A percentile compares a stretch with the other conserved stretches of the same genome.
Evolutionary conservation across 1,140 invertebrate species (phyloP).

Genomic region (Aculops lycopersici): DNA sequence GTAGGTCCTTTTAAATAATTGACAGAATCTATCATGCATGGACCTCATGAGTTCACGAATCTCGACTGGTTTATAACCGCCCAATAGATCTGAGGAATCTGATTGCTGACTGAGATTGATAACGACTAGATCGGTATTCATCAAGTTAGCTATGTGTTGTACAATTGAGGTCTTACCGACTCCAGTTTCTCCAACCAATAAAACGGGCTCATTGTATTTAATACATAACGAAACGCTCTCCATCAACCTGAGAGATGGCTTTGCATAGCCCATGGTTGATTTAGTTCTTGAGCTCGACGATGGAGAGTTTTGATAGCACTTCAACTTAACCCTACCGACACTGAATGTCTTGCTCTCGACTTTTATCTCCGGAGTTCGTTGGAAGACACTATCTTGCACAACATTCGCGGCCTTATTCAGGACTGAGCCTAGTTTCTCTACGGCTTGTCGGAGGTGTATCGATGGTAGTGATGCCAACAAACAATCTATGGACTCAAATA

Average conservation of each 20-base stretch:
- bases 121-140: constrained; percentile 41
- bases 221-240: constrained; percentile 57
- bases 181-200: constrained; percentile 89
- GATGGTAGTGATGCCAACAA: constrained; percentile 42
- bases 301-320: constrained; percentile 3
- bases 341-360: constrained; percentile 18
- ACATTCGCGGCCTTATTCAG: constrained; percentile 40
- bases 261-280: constrained; percentile 16
- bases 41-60: constrained; percentile 46
- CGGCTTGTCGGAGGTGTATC: constrained; percentile 23
- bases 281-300: not conserved
- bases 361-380: constrained; percentile 39
- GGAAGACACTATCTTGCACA: constrained; percentile 39
- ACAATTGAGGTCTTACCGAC: constrained; percentile 90
- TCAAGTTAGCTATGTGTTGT: constrained; percentile 55
- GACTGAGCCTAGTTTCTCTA: constrained; percentile 36
- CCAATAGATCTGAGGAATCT: constrained; percentile 73
- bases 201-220: constrained; percentile 46
- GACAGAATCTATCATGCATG: constrained; percentile 38
- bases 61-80: constrained; percentile 86
- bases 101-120: constrained; percentile 99
- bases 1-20: constrained; percentile 43
- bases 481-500: constrained; percentile 58
- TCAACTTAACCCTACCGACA: constrained; percentile 24
- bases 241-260: constrained; percentile 37